Percentiles rank a stretch among this genome's conserved stretches.
phyloP scores from a whole-genome alignment of 2,797 vertebrate genomes.

The Crocodylus rhombifer region DNA sequence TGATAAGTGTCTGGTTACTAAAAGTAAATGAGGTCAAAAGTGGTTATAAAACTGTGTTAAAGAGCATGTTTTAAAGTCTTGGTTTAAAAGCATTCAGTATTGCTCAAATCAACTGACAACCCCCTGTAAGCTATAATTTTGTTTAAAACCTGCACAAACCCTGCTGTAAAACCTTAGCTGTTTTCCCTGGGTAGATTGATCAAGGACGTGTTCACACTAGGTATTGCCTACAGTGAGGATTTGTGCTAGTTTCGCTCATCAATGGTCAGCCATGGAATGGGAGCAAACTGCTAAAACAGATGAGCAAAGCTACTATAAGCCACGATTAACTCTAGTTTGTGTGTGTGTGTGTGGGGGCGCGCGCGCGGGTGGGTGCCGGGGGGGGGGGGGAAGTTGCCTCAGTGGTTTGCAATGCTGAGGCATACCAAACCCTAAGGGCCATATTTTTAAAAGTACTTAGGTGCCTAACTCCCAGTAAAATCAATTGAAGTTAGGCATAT shows the following conservation, averaged over 20 bases:
- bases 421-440: neutral
- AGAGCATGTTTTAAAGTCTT: neutral
- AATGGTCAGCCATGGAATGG: neutral
- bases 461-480: neutral
- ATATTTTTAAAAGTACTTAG: conserved; percentile 3
- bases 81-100: neutral
- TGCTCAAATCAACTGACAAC: neutral
- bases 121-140: neutral
- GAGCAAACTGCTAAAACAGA: neutral
- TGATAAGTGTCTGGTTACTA: neutral
- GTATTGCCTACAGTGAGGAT: fast-evolving
- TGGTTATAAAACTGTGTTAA: neutral
- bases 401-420: neutral
- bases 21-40: neutral
- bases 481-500: neutral
- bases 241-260: neutral
- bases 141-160: neutral
- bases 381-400: neutral
- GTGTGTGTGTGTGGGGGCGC: neutral
- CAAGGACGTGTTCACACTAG: neutral
- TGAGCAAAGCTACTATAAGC: neutral
- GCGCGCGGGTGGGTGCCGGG: neutral
- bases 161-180: neutral
- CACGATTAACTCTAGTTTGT: neutral
- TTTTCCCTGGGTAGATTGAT: neutral